Evolutionary conservation across 2,888 invertebrate genomes (phyloP).

Genomic region (Epistrophe eligans): DNA sequence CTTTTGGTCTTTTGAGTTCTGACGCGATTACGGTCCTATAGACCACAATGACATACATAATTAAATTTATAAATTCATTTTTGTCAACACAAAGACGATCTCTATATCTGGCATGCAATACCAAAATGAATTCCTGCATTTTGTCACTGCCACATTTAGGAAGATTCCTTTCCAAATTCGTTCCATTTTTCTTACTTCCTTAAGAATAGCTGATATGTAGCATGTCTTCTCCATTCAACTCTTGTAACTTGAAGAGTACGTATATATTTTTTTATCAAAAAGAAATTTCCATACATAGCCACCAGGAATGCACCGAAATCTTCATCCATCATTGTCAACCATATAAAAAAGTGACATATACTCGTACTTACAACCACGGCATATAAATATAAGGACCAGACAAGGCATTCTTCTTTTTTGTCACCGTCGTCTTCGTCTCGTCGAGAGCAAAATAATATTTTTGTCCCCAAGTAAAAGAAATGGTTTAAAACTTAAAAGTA

Average conservation of each 20-base stretch:
- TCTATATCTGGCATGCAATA: slow-evolving; percentile 4
- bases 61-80: slow-evolving; percentile 73
- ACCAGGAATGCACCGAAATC: slow-evolving; percentile 68
- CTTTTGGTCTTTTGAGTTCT: neutral
- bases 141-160: slow-evolving; percentile 41
- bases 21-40: neutral
- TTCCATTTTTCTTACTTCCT: slow-evolving; percentile 29
- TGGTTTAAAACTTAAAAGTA: slow-evolving; percentile 51
- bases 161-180: slow-evolving; percentile 44
- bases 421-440: too few relatives aligned
- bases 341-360: slow-evolving; percentile 45
- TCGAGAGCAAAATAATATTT: slow-evolving; percentile 39
- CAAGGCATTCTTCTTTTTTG: slow-evolving; percentile 40
- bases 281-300: slow-evolving; percentile 32
- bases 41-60: slow-evolving; percentile 51
- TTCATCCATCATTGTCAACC: slow-evolving; percentile 74
- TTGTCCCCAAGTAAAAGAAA: slow-evolving; percentile 29
- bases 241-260: slow-evolving; percentile 21
- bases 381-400: slow-evolving; percentile 48
- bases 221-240: slow-evolving; percentile 6
- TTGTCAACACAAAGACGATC: slow-evolving; percentile 55
- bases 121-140: slow-evolving; percentile 35
- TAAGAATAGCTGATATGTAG: neutral
- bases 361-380: slow-evolving; percentile 27
- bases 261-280: neutral